A percentile compares a stretch with the other conserved stretches of the same genome.
Evolutionary conservation across 1,140 invertebrate genomes (phyloP).

Genomic region (Reticulitermes speratus): DNA sequence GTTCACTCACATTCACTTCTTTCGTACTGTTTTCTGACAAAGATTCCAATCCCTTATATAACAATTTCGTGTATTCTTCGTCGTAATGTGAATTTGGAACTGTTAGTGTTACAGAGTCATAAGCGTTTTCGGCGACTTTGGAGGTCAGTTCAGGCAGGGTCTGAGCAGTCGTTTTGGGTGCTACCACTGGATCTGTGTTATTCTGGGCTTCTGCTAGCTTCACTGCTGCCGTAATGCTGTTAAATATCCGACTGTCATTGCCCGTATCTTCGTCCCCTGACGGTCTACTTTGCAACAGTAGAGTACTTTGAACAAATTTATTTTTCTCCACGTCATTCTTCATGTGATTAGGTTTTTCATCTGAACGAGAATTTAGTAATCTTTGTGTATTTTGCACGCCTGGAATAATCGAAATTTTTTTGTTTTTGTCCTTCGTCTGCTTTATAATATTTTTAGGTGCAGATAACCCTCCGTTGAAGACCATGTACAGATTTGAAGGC

Average conservation of each 20-base stretch:
- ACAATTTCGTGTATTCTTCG: not conserved
- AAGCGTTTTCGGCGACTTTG: not conserved
- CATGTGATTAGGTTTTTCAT: not conserved
- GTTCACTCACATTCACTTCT: slow-evolving; percentile 41
- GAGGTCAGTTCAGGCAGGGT: not conserved
- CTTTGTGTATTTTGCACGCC: not conserved
- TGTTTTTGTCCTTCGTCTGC: not conserved
- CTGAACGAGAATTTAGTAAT: not conserved
- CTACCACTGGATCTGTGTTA: not conserved
- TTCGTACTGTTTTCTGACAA: slow-evolving; percentile 34
- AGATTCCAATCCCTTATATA: not conserved
- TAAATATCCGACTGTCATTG: not conserved
- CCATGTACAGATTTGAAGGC: not conserved
- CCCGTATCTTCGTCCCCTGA: too few species aligned
- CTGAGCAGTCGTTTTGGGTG: not conserved
- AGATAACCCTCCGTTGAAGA: not conserved
- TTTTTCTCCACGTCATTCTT: not conserved
- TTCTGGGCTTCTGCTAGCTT: not conserved
- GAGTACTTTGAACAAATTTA: too few species aligned
- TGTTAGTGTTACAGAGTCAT: not conserved
- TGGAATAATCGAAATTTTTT: not conserved
- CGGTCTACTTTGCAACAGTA: too few species aligned
- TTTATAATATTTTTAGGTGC: not conserved
- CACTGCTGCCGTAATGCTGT: not conserved
- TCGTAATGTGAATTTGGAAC: not conserved